Base-by-base conservation (phyloP, 2,113 vertebrate species). In the Galbula dea region DNA sequence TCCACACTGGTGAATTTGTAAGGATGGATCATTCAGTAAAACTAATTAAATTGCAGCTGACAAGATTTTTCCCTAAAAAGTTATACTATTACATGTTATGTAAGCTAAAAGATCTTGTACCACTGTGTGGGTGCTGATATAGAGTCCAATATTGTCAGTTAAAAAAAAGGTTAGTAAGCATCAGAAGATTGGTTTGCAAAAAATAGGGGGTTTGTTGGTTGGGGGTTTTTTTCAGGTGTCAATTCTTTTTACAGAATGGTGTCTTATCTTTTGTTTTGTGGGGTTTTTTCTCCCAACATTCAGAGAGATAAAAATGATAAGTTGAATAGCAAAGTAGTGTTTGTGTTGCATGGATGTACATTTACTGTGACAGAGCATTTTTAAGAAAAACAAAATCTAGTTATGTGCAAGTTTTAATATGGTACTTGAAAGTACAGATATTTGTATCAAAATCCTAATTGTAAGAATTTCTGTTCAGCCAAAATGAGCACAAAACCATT, bases 231-330 rank as follows among this genome's bases (percentile, higher is more conserved):
- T 68, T 67, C 8, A 46, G 15, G 7, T 49, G 2, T 66, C 29
- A 23, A 0, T 72, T 89, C 19, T 34, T 4, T 55, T 71, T 72
- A 36, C 18, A 49, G 49, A 82, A 43, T 0, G 1, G 7, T 22
- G 6, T 68, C 24, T 43, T 59, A 4, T 39, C 24, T 85, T 69
- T 55, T 66, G 23, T 82, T 69, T 67, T 63, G 36, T 29, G 3
- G 7, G 2, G 0, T 1, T 67, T 41, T 29, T 39, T 11, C 1
- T 1, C 7, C 7, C 22, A 45, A 9, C 17, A 34, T 65, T 79
- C 57, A 73, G 37, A 73, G 79, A 41, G 20, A 52, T 41, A 34
- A 55, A 79, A 88, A 63, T 22, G 0, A 3, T 49, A 32, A 52
- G 11, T 37, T 58, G 45, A 71, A 61, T 46, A 51, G 12, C 11